Conservation (phyloP, 2,888 invertebrate species). For the Dilophus febrilis region DNA sequence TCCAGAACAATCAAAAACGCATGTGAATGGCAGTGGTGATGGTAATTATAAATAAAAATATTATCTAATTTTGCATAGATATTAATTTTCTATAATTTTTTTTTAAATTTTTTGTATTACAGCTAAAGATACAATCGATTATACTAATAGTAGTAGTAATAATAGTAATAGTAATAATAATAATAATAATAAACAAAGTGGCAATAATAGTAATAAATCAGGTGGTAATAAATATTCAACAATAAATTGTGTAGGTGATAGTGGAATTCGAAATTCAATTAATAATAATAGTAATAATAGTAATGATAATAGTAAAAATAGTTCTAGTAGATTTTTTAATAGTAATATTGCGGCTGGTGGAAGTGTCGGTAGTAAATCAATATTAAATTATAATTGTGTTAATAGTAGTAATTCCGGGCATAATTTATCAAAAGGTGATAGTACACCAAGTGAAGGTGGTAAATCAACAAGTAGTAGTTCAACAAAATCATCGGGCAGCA, state of each 20-base stretch:
- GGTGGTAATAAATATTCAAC: slow-evolving; percentile 24
- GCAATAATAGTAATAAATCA: not conserved
- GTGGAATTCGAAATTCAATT: slow-evolving; percentile 8
- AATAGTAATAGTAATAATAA: slow-evolving; percentile 1
- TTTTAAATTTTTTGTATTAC: too few species aligned
- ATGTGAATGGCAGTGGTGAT: not conserved
- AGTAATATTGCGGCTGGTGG: slow-evolving; percentile 17
- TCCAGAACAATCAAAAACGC: not conserved
- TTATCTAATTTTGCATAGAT: too few species aligned
- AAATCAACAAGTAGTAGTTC: slow-evolving; percentile 20
- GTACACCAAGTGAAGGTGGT: slow-evolving; percentile 2
- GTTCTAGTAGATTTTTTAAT: slow-evolving; percentile 21
- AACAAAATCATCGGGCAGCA: slow-evolving; percentile 21
- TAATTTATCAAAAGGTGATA: slow-evolving; percentile 1
- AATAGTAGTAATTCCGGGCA: not conserved
- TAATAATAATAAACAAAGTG: not conserved
- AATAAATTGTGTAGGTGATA: slow-evolving; percentile 25
- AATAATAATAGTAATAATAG: slow-evolving; percentile 13
- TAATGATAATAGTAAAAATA: slow-evolving; percentile 17
- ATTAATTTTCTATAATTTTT: too few species aligned
- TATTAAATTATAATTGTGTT: slow-evolving; percentile 5
- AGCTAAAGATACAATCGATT: not conserved
- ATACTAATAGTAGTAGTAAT: not conserved
- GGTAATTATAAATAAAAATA: too few species aligned
- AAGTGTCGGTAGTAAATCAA: slow-evolving; percentile 8